A percentile compares a stretch with the other conserved stretches of the same genome.
These are phyloP conservation scores for Phymatocera aterrima DNA, from an alignment of 2,888 invertebrate species.

Conservation along the genomic window DNA sequence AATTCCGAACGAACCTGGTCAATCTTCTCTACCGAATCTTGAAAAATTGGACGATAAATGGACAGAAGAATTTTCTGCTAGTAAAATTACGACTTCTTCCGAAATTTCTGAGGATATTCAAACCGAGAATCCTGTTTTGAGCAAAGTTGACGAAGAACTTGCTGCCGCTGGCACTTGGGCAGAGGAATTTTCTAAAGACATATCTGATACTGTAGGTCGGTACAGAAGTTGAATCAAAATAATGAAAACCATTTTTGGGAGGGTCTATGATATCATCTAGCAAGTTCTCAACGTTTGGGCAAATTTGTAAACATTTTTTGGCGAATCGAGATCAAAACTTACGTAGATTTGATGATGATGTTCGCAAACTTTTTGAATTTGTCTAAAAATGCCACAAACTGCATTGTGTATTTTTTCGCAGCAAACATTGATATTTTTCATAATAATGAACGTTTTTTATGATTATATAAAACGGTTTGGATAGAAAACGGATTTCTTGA, in stretches of 20 bases:
- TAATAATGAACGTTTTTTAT: too few relatives aligned
- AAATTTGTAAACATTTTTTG: too few relatives aligned
- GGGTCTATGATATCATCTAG: too few relatives aligned
- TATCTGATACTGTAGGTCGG: conserved; percentile 60
- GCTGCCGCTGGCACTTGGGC: conserved; percentile 68
- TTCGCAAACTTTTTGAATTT: too few relatives aligned
- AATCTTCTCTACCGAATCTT: conserved; percentile 70
- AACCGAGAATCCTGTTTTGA: conserved; percentile 57
- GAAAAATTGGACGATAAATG: conserved; percentile 74
- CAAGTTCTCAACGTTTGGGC: conserved; percentile 11
- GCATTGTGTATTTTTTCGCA: too few relatives aligned
- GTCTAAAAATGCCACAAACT: too few relatives aligned
- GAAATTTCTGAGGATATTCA: conserved; percentile 69
- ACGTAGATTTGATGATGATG: too few relatives aligned
- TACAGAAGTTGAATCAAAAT: not conserved
- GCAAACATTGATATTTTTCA: too few relatives aligned
- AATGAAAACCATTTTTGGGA: not conserved
- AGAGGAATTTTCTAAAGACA: conserved; percentile 67
- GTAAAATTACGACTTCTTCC: conserved; percentile 54
- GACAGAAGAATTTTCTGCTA: conserved; percentile 74
- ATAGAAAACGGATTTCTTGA: too few relatives aligned
- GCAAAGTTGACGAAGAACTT: conserved; percentile 61
- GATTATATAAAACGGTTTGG: too few relatives aligned
- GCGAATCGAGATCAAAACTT: too few relatives aligned
- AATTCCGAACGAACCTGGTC: conserved; percentile 76